Evolutionary conservation across 2,888 invertebrate genomes (phyloP).

Genomic region (Meliscaeva auricollis): DNA sequence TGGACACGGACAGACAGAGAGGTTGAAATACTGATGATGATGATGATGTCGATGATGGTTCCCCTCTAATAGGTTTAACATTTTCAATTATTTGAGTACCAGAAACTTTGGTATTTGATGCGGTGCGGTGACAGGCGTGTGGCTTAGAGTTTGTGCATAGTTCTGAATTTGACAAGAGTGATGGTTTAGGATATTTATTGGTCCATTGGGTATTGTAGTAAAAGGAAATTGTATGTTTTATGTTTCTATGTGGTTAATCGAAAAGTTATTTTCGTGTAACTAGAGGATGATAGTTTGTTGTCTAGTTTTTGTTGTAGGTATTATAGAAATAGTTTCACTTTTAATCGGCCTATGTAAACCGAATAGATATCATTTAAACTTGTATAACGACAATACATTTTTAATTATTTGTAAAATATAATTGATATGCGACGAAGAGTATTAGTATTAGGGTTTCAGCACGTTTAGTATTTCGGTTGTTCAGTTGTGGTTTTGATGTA

Average conservation of each 20-base stretch:
- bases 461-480: too few relatives aligned
- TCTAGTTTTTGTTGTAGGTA: background rate
- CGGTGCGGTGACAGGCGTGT: background rate
- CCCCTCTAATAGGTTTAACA: constrained; percentile 45
- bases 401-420: too few relatives aligned
- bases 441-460: too few relatives aligned
- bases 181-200: constrained; percentile 47
- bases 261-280: constrained; percentile 23
- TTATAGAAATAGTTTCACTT: too few relatives aligned
- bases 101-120: background rate
- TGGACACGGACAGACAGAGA: constrained; percentile 20
- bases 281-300: background rate
- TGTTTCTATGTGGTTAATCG: constrained; percentile 13
- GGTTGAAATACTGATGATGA: background rate
- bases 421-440: too few relatives aligned
- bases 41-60: constrained; percentile 21
- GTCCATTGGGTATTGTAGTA: constrained; percentile 40
- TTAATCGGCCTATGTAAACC: too few relatives aligned
- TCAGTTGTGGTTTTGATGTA: too few relatives aligned
- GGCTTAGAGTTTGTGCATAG: background rate
- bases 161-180: constrained; percentile 38
- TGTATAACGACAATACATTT: too few relatives aligned
- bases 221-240: constrained; percentile 20
- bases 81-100: constrained; percentile 60
- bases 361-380: too few relatives aligned